Conservation (phyloP, 2,797 vertebrate genomes). For the Microhierax caerulescens region DNA sequence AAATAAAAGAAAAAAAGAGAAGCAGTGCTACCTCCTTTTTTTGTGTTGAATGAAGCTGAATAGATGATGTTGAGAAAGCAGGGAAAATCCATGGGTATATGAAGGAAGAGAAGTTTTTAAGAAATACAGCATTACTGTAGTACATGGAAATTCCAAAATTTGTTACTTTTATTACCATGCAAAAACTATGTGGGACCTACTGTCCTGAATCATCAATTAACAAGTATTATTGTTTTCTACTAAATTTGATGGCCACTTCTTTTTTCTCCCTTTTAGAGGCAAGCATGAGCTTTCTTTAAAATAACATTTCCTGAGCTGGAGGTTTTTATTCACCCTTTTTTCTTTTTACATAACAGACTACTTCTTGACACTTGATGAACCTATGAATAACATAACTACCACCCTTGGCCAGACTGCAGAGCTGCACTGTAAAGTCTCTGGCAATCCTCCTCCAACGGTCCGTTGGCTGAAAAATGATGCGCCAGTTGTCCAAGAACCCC, state of each 20-base stretch:
- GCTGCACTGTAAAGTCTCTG: conserved; percentile 89
- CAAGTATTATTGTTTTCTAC: not conserved
- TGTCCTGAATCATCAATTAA: not conserved
- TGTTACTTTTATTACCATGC: not conserved
- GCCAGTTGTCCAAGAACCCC: conserved; percentile 92
- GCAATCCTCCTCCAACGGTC: conserved; percentile 85
- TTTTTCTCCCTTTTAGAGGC: not conserved
- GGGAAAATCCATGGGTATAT: not conserved
- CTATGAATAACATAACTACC: conserved; percentile 98
- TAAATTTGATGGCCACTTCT: not conserved
- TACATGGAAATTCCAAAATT: not conserved
- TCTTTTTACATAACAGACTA: conserved; percentile 69
- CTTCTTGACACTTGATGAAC: conserved; percentile 88
- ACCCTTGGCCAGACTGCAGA: conserved; percentile 92
- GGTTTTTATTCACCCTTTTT: not conserved
- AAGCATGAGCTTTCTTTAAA: not conserved
- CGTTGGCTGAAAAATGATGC: conserved; percentile 98
- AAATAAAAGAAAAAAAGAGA: not conserved
- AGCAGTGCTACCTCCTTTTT: not conserved
- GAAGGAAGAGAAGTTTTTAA: not conserved
- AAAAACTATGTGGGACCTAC: not conserved
- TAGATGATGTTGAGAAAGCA: not conserved
- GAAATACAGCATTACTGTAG: not conserved
- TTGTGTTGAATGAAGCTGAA: not conserved
- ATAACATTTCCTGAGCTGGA: not conserved